phyloP scores from a whole-genome alignment of 2,113 vertebrate genomes.

The Poicephalus meyeri region DNA sequence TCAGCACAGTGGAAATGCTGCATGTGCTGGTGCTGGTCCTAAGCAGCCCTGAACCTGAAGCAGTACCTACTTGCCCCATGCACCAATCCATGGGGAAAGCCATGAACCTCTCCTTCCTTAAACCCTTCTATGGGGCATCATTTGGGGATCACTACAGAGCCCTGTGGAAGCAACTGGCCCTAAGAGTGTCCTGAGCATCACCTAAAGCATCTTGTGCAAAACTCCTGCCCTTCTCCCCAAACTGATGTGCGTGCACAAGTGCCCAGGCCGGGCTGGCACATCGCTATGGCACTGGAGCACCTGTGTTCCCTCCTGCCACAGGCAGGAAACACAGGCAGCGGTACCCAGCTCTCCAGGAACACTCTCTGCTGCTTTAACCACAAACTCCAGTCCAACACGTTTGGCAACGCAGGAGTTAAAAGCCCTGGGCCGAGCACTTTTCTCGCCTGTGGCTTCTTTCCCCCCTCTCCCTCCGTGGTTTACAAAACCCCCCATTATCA shows the following conservation, averaged over 20 bases:
- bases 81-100: not conserved
- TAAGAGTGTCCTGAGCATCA: not conserved
- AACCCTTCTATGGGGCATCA: not conserved
- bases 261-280: not conserved
- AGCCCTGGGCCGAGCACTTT: not conserved
- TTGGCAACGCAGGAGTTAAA: conserved; percentile 27
- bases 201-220: not conserved
- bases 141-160: not conserved
- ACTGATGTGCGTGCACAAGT: not conserved
- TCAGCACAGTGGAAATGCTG: not conserved
- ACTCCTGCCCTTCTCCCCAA: not conserved
- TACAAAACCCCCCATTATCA: conserved; percentile 80
- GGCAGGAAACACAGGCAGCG: not conserved
- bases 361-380: not conserved
- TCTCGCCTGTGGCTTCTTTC: conserved; percentile 24
- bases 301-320: not conserved
- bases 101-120: not conserved
- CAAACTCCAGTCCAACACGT: not conserved
- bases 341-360: not conserved
- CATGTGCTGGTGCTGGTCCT: not conserved
- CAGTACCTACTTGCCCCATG: not conserved
- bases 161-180: not conserved
- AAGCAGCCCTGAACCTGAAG: not conserved
- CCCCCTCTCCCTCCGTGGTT: not conserved
- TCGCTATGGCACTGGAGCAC: too few relatives aligned